Conservation (phyloP, 2,797 vertebrate species). For the Rhinichthys osculus region DNA sequence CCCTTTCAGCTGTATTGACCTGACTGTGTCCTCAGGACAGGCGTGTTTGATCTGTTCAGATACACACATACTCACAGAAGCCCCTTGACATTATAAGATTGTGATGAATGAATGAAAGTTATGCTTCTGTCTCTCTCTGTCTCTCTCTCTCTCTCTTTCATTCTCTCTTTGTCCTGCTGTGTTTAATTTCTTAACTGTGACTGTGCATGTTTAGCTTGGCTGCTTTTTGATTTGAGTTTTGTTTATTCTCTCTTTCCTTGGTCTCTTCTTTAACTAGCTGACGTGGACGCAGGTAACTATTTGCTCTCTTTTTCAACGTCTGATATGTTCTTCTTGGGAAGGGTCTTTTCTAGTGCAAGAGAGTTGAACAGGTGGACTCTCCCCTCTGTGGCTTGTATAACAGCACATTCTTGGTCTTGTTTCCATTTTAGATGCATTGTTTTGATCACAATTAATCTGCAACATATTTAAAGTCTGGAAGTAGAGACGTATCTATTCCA, state of each 20-base stretch:
- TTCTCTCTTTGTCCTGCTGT: slow-evolving; percentile 17
- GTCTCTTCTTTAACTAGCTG: slow-evolving; percentile 93
- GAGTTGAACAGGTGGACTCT: slow-evolving; percentile 38
- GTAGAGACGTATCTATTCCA: not conserved
- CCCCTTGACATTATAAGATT: slow-evolving; percentile 20
- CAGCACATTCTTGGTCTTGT: not conserved
- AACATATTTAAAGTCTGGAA: not conserved
- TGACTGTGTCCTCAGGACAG: not conserved
- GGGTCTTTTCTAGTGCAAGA: not conserved
- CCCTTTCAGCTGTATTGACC: slow-evolving; percentile 5
- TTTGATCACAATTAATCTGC: not conserved
- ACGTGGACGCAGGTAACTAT: slow-evolving; percentile 99
- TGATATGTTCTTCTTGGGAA: slow-evolving; percentile 13
- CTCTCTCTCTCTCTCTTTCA: not conserved
- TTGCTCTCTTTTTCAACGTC: slow-evolving; percentile 55
- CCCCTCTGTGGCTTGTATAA: slow-evolving; percentile 36
- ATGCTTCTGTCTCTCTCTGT: slow-evolving; percentile 4
- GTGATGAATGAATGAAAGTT: slow-evolving; percentile 29
- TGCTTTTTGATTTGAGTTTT: slow-evolving; percentile 63
- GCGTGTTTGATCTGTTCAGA: slow-evolving; percentile 4
- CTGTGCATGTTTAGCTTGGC: slow-evolving; percentile 60
- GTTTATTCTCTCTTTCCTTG: slow-evolving; percentile 79
- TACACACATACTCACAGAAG: not conserved
- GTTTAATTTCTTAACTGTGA: slow-evolving; percentile 46
- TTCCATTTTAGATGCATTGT: not conserved